A percentile compares a stretch with the other conserved stretches of the same genome.
phyloP scores from a whole-genome alignment of 2,113 vertebrate genomes.

The Myrmecobius fasciatus region DNA sequence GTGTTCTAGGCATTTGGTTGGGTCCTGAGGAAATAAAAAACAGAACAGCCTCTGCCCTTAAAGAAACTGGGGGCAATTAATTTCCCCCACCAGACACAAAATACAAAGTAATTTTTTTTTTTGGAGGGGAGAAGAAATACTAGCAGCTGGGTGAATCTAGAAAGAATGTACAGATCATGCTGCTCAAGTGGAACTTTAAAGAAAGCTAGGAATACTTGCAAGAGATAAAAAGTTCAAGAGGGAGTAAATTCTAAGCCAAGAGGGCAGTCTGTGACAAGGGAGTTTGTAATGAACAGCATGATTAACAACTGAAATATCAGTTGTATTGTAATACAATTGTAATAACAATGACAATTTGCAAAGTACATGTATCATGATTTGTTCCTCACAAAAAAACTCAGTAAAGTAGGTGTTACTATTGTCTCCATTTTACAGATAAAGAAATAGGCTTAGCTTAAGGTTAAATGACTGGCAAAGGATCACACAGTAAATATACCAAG shows the following conservation, averaged over 20 bases:
- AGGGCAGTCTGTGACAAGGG: neutral
- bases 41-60: neutral
- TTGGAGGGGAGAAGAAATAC: neutral
- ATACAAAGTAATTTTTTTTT: neutral
- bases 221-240: neutral
- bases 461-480: constrained; percentile 28
- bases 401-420: neutral
- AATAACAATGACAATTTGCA: neutral
- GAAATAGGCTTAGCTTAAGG: neutral
- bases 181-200: neutral
- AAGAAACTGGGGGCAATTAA: neutral
- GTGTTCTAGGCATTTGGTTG: neutral
- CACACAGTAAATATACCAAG: neutral
- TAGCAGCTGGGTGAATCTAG: neutral
- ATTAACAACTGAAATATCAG: too few species aligned
- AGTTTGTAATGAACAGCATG: neutral
- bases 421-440: constrained; percentile 41
- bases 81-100: too few species aligned
- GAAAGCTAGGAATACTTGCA: neutral
- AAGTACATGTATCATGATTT: neutral
- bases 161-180: neutral
- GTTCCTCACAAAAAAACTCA: neutral
- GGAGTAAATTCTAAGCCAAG: neutral
- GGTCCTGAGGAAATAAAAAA: too few species aligned
- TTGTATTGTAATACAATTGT: too few species aligned